Percentiles rank a stretch among this genome's conserved stretches.
phyloP scores from a whole-genome alignment of 1,140 invertebrate species.

The Manduca sexta region DNA sequence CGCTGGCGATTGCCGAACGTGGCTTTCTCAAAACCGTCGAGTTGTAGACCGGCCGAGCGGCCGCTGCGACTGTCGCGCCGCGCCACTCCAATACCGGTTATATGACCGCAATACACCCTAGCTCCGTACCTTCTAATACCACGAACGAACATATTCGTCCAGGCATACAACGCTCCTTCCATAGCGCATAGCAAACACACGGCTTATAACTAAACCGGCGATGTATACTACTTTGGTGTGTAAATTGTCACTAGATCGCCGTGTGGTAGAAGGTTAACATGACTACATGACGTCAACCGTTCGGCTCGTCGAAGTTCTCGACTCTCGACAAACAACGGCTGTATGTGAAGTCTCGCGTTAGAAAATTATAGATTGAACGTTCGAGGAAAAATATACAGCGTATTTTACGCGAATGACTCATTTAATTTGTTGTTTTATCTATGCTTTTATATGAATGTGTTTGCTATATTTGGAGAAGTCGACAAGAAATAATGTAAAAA shows the following conservation, averaged over 20 bases:
- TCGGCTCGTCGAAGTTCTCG: constrained; percentile 64
- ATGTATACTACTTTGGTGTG: constrained; percentile 21
- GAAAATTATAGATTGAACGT: constrained; percentile 49
- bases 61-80: constrained; percentile 52
- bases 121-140: constrained; percentile 19
- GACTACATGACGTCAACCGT: constrained; percentile 65
- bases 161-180: background rate
- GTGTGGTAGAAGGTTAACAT: constrained; percentile 52
- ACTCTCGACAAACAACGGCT: constrained; percentile 60
- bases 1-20: constrained; percentile 52
- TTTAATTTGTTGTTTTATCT: background rate
- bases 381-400: constrained; percentile 31
- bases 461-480: too few species aligned
- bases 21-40: constrained; percentile 66
- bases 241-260: constrained; percentile 17
- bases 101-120: constrained; percentile 65
- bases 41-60: constrained; percentile 51
- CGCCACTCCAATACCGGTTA: constrained; percentile 66
- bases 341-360: constrained; percentile 51
- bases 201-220: constrained; percentile 16
- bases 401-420: constrained; percentile 1
- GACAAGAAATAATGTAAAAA: too few species aligned
- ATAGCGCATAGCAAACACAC: background rate
- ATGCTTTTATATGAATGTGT: too few species aligned
- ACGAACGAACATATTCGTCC: constrained; percentile 1